Conservation (phyloP, 2,113 vertebrate species). For the Onychostoma macrolepis region DNA sequence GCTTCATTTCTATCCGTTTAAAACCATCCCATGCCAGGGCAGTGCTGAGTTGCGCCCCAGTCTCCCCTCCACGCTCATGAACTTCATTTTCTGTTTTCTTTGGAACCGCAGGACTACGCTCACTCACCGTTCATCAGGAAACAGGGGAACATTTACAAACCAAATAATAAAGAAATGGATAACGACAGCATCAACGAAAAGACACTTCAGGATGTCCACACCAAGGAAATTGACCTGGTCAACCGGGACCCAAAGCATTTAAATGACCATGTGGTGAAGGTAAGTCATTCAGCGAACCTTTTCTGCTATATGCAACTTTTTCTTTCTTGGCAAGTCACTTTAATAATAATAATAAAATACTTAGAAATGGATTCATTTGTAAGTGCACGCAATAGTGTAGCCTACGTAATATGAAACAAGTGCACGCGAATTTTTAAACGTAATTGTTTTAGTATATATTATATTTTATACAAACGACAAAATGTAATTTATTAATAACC, state of each 20-base stretch:
- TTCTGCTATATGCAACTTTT: background rate
- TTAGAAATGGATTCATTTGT: background rate
- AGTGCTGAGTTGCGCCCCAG: constrained; percentile 65
- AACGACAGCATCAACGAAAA: constrained; percentile 89
- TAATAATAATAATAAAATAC: background rate
- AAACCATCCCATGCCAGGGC: constrained; percentile 74
- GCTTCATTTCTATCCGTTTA: constrained; percentile 72
- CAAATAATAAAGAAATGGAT: constrained; percentile 96
- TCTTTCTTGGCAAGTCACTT: background rate
- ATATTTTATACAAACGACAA: background rate
- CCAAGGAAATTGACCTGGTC: constrained; percentile 97
- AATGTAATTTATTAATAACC: background rate
- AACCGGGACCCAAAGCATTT: constrained; percentile 94
- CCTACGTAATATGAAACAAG: background rate
- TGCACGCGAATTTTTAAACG: constrained; percentile 4
- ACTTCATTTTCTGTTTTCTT: constrained; percentile 51
- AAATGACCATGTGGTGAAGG: constrained; percentile 96
- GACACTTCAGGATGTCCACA: constrained; percentile 87
- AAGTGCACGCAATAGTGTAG: background rate
- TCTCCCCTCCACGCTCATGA: constrained; percentile 52
- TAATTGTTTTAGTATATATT: background rate
- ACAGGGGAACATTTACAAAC: constrained; percentile 98
- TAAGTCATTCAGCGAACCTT: constrained; percentile 64
- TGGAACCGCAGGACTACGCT: constrained; percentile 83
- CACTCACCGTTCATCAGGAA: constrained; percentile 91